Evolutionary conservation across 1,140 invertebrate genomes (phyloP).

Genomic region (Vollenhovia emeryi): DNA sequence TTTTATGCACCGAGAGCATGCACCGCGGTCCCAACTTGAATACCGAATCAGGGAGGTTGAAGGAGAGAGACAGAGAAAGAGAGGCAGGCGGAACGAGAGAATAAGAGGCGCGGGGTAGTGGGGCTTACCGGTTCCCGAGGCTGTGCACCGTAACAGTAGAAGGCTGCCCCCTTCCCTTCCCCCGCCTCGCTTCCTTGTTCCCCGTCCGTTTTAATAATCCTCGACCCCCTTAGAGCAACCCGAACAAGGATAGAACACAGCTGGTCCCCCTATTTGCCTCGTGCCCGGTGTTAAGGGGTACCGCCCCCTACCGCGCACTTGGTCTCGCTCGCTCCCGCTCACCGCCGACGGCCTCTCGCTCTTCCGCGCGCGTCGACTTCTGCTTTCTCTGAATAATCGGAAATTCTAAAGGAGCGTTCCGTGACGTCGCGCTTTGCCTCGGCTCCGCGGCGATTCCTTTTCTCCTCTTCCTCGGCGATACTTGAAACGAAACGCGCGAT

Average conservation of each 20-base stretch:
- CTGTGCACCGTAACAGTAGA: conserved; percentile 74
- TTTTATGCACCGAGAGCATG: conserved; percentile 82
- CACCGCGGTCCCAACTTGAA: conserved; percentile 78
- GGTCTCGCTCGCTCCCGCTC: conserved; percentile 59
- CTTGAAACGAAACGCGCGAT: conserved; percentile 56
- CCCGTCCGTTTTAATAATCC: conserved; percentile 82
- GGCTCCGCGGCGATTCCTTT: neutral
- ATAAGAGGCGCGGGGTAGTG: conserved; percentile 33
- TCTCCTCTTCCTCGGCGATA: neutral
- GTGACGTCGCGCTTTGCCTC: neutral
- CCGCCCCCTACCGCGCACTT: conserved; percentile 78
- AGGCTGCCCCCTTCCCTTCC: conserved; percentile 26
- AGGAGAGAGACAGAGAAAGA: conserved; percentile 42
- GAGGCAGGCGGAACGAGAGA: conserved; percentile 52
- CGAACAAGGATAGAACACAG: conserved; percentile 76
- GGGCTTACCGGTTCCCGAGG: conserved; percentile 72
- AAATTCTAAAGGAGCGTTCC: conserved; percentile 17
- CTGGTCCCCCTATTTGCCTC: conserved; percentile 78
- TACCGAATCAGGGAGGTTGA: conserved; percentile 74
- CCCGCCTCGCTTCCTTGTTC: conserved; percentile 33
- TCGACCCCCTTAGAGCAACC: conserved; percentile 76
- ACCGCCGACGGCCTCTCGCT: conserved; percentile 34
- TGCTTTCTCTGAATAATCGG: conserved; percentile 24
- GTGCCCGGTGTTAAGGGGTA: conserved; percentile 81
- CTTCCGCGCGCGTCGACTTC: conserved; percentile 36